phyloP scores from a whole-genome alignment of 2,888 invertebrate genomes.

The Amiota communis region DNA sequence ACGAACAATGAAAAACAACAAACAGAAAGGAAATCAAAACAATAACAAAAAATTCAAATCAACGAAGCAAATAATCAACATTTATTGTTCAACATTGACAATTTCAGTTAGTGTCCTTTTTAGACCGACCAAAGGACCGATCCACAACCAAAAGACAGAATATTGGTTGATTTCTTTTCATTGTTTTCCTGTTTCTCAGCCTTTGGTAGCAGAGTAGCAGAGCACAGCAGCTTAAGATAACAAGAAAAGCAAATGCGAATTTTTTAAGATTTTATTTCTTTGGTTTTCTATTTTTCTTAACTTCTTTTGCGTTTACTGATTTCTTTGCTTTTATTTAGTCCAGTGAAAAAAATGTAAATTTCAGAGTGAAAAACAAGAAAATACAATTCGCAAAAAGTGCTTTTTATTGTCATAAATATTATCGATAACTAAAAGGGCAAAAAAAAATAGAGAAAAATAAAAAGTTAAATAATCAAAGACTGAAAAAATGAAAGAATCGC shows the following conservation, averaged over 20 bases:
- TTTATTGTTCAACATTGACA: constrained; percentile 16
- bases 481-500: no score
- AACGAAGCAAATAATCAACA: constrained; percentile 28
- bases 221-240: no score
- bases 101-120: constrained; percentile 3
- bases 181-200: no score
- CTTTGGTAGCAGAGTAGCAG: no score
- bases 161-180: no score
- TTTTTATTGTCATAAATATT: constrained; percentile 12
- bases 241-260: no score
- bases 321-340: not conserved
- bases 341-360: not conserved
- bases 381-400: constrained; percentile 11
- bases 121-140: no score
- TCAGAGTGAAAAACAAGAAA: not conserved
- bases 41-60: constrained; percentile 1
- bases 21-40: not conserved
- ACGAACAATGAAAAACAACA: constrained; percentile 1
- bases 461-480: no score
- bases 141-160: no score
- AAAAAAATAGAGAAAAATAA: not conserved
- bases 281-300: no score
- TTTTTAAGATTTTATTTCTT: no score
- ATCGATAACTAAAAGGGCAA: not conserved
- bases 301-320: no score